Conservation (phyloP, 1,140 invertebrate genomes). For the Heliothis virescens region DNA sequence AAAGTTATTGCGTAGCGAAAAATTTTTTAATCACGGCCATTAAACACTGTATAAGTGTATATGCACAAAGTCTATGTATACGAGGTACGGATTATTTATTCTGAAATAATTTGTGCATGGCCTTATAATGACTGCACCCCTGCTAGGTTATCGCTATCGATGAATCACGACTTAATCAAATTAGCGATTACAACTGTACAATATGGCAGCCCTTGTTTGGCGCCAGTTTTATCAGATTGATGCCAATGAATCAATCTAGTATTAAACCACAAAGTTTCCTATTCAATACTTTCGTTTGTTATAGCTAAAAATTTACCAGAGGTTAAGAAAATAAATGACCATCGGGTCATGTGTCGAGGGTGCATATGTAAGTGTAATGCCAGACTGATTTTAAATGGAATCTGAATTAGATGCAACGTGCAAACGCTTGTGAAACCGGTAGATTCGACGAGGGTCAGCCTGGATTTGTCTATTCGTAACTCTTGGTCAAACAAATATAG, state of each 20-base stretch:
- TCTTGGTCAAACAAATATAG: too few relatives aligned
- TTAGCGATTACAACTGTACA: slow-evolving; percentile 20
- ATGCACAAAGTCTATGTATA: background rate
- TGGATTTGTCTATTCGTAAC: too few relatives aligned
- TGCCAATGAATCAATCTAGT: background rate
- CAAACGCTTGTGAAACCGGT: too few relatives aligned
- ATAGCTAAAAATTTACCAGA: too few relatives aligned
- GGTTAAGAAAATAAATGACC: too few relatives aligned
- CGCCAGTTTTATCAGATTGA: background rate
- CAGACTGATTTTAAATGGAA: too few relatives aligned
- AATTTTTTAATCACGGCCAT: too few relatives aligned
- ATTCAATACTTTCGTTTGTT: background rate
- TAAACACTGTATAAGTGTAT: too few relatives aligned
- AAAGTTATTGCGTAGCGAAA: slow-evolving; percentile 1
- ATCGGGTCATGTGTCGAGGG: too few relatives aligned
- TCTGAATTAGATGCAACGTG: too few relatives aligned
- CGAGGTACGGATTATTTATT: background rate
- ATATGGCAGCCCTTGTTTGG: slow-evolving; percentile 12
- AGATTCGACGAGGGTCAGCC: too few relatives aligned
- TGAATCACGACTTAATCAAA: slow-evolving; percentile 30
- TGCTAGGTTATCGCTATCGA: background rate
- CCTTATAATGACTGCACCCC: slow-evolving; percentile 15
- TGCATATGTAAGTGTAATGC: too few relatives aligned
- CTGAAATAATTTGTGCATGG: background rate
- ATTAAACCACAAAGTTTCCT: background rate